Evolutionary conservation across 2,888 invertebrate genomes (phyloP).

Genomic region (Leucophenga maculata): DNA sequence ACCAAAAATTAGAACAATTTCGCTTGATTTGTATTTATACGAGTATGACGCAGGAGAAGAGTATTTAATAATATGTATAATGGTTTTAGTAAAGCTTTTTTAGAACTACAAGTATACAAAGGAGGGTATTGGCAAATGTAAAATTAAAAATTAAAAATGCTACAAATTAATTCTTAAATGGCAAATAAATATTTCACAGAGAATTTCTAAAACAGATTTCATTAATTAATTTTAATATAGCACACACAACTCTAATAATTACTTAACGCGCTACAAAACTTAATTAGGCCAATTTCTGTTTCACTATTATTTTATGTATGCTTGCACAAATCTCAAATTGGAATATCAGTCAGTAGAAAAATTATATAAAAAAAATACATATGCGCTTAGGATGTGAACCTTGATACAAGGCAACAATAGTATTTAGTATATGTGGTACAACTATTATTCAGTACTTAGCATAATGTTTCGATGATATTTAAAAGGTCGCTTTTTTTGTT

Average conservation of each 20-base stretch:
- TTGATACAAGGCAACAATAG: slow-evolving; percentile 71
- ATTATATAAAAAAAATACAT: slow-evolving; percentile 3
- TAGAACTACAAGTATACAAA: slow-evolving; percentile 7
- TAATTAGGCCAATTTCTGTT: background rate
- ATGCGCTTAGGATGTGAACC: slow-evolving; percentile 56
- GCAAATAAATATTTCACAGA: slow-evolving; percentile 25
- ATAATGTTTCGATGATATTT: slow-evolving; percentile 3
- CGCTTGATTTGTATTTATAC: background rate
- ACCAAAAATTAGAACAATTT: background rate
- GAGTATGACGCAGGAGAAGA: background rate
- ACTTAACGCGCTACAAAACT: background rate
- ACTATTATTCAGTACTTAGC: slow-evolving; percentile 36
- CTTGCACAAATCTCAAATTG: slow-evolving; percentile 26
- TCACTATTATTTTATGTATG: slow-evolving; percentile 14
- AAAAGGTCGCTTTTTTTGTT: background rate
- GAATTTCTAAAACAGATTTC: slow-evolving; percentile 15
- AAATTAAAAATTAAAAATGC: slow-evolving; percentile 2
- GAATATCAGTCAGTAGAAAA: slow-evolving; percentile 10
- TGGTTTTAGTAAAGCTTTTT: slow-evolving; percentile 24
- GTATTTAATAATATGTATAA: background rate
- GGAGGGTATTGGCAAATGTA: slow-evolving; percentile 6
- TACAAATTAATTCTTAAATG: slow-evolving; percentile 18
- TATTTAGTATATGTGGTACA: slow-evolving; percentile 27
- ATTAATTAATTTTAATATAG: slow-evolving; percentile 56
- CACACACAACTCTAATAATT: slow-evolving; percentile 40